Evolutionary conservation across 2,797 vertebrate genomes (phyloP).

Genomic region (Salmo trutta): DNA sequence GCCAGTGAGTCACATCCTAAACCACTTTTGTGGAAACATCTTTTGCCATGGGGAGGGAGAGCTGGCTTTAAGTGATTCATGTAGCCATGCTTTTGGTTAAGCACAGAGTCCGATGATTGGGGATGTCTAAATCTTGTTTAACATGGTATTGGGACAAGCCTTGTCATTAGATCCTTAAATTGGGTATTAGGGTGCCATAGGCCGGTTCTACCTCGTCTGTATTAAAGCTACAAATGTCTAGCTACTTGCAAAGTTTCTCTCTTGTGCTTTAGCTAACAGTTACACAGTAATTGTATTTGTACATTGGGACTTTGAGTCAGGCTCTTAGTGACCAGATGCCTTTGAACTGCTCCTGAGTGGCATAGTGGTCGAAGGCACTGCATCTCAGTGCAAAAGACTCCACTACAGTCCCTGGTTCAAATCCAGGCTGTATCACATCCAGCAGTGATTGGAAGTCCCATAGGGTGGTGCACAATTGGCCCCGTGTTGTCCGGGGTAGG

Average conservation of each 20-base stretch:
- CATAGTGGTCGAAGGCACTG: no score
- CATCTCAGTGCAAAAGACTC: no score
- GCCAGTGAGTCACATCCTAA: constrained; percentile 35
- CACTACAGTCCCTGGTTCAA: no score
- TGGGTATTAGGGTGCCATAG: background rate
- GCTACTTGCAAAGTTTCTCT: background rate
- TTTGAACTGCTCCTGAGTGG: background rate
- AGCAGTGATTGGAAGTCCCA: no score
- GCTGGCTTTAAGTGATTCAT: constrained; percentile 4
- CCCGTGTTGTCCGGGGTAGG: no score
- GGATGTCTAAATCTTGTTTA: background rate
- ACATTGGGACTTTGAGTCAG: background rate
- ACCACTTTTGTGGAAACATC: constrained; percentile 40
- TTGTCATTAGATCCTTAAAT: background rate
- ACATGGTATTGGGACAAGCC: background rate
- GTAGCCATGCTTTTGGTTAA: background rate
- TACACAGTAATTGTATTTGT: background rate
- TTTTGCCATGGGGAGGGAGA: constrained; percentile 69
- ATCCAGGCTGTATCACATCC: no score
- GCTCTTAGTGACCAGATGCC: constrained; percentile 24
- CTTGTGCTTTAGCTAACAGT: background rate
- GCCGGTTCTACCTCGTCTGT: background rate
- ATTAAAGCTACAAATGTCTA: background rate
- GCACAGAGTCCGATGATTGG: background rate
- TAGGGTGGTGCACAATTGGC: no score